phyloP scores from a whole-genome alignment of 2,888 invertebrate species.

The Elmis aenea region DNA sequence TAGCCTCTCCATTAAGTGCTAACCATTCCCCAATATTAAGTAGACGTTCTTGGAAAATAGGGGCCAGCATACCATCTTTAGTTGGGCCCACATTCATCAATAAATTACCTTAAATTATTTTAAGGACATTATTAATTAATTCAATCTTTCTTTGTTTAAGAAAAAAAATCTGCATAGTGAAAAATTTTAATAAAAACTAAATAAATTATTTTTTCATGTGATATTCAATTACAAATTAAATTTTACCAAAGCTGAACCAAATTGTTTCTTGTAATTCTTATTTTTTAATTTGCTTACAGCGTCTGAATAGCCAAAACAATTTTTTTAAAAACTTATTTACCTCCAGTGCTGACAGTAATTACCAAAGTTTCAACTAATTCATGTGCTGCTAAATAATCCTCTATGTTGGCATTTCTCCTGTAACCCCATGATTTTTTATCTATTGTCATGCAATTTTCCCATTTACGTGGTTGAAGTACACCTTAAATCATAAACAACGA shows the following conservation, averaged over 20 bases:
- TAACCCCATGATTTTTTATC: slow-evolving; percentile 81
- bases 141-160: too few species aligned
- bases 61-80: slow-evolving; percentile 72
- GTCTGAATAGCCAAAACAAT: too few species aligned
- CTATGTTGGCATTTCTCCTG: slow-evolving; percentile 60
- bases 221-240: too few species aligned
- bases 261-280: too few species aligned
- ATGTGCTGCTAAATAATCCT: slow-evolving; percentile 58
- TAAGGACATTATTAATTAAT: too few species aligned
- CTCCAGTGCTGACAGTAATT: slow-evolving; percentile 72
- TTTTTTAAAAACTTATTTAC: too few species aligned
- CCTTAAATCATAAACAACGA: slow-evolving; percentile 43
- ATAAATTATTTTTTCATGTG: too few species aligned
- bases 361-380: slow-evolving; percentile 64
- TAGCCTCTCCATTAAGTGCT: slow-evolving; percentile 73
- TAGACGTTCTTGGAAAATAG: slow-evolving; percentile 76
- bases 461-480: slow-evolving; percentile 65
- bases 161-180: too few species aligned
- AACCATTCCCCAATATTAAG: slow-evolving; percentile 72
- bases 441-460: slow-evolving; percentile 89
- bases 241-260: too few species aligned
- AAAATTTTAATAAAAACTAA: too few species aligned
- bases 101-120: slow-evolving; percentile 55
- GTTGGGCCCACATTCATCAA: slow-evolving; percentile 79
- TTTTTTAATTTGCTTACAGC: too few species aligned